phyloP scores from a whole-genome alignment of 2,888 invertebrate species.

The Heliconius ismenius region DNA sequence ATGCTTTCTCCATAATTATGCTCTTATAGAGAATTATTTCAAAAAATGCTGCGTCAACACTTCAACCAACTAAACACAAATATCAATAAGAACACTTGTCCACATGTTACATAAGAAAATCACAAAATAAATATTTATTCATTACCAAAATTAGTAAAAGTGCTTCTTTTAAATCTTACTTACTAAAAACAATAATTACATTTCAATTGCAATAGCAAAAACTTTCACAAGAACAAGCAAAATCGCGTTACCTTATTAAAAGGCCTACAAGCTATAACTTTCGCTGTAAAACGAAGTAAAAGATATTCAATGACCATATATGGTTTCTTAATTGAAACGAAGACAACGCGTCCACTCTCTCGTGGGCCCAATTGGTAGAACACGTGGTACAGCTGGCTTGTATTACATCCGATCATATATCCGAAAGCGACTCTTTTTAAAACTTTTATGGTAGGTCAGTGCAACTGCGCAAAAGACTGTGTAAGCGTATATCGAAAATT shows the following conservation, averaged over 20 bases:
- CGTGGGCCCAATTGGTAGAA: background rate
- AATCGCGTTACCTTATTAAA: background rate
- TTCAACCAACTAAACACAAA: background rate
- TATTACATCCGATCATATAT: constrained; percentile 28
- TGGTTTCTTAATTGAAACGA: constrained; percentile 20
- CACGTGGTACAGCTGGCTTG: background rate
- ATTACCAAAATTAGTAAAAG: background rate
- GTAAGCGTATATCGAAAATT: constrained; percentile 70
- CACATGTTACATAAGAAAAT: background rate
- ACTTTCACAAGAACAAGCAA: constrained; percentile 10
- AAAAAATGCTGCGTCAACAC: background rate
- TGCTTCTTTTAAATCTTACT: background rate
- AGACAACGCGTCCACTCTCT: constrained; percentile 17
- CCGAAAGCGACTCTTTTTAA: constrained; percentile 38
- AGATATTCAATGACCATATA: constrained; percentile 6
- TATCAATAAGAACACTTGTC: background rate
- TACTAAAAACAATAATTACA: background rate
- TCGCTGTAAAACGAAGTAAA: constrained; percentile 14
- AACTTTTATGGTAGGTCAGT: constrained; percentile 54
- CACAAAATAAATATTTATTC: background rate
- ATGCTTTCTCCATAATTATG: constrained; percentile 41
- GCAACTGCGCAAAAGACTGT: constrained; percentile 60
- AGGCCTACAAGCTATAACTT: constrained; percentile 11
- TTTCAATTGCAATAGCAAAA: background rate
- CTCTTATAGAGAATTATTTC: background rate